A percentile compares a stretch with the other conserved stretches of the same genome.
Evolutionary conservation across 2,797 vertebrate genomes (phyloP).

Genomic region (Melanotaenia maccullochi): DNA sequence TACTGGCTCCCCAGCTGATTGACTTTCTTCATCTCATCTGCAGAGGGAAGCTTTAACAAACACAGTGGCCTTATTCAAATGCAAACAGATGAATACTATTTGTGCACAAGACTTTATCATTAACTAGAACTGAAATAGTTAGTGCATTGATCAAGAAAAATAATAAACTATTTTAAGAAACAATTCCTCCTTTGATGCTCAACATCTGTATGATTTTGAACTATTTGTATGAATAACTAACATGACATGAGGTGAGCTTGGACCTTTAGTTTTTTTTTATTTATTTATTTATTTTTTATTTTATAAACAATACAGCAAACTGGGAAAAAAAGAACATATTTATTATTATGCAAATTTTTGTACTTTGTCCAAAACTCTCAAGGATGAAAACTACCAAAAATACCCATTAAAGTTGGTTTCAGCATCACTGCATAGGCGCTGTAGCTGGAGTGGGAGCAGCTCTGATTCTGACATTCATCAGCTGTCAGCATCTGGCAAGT

Average conservation of each 20-base stretch:
- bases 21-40: slow-evolving; percentile 45
- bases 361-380: not conserved
- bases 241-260: not conserved
- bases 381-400: not conserved
- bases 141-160: not conserved
- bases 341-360: not conserved
- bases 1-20: slow-evolving; percentile 55
- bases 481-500: slow-evolving; percentile 33
- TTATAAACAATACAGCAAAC: not conserved
- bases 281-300: not conserved
- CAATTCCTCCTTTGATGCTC: not conserved
- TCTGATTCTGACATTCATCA: slow-evolving; percentile 30
- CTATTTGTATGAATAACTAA: not conserved
- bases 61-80: not conserved
- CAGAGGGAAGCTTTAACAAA: slow-evolving; percentile 47
- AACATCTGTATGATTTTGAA: not conserved
- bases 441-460: not conserved
- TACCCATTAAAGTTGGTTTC: too few relatives aligned
- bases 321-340: not conserved
- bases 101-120: not conserved
- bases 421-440: not conserved
- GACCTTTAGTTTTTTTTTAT: not conserved
- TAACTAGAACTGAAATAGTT: not conserved
- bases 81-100: not conserved
- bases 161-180: not conserved